Evolutionary conservation across 1,140 invertebrate genomes (phyloP), one percentile per base, ranked within the genome.

Genomic region (Meloidogyne exigua): DNA sequence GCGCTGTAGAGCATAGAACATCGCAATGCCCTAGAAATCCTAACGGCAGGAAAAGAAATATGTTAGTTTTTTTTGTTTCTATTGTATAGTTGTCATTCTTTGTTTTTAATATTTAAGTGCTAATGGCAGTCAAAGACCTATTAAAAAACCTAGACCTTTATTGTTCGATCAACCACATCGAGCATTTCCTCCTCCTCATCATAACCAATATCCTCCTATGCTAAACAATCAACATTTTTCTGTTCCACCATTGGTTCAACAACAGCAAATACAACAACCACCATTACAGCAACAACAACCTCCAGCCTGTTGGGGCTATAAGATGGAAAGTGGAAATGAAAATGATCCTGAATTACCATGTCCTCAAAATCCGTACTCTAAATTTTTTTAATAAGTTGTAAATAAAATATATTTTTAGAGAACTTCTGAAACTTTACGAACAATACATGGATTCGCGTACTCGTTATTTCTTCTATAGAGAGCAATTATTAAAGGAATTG

Each of bases 1-100:
- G 81, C 9, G 85, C 84, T 28, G 49, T 42, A 32, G 85, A 87
- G 11, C 84, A 86, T 39, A 87, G 86, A 72, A 87, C 85, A 1
- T 80, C 83, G 0, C 68, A 82, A 28, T 86, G 85, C 70, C 85
- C 83, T 15, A 25, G n/a, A 21, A 71, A 44, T 44, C 28, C 26
- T n/a, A n/a, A n/a, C 63, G 12, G 21, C 15, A 71, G 39, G 7
- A 71, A 57, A 11, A 18, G 39, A 23, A 32, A 25, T 11, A 71
- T 49, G 69, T 44, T 28, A 1, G 26, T 28, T 49, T 49, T 21
- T 42, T 36, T 62, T 10, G 12, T n/a, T 13, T 71, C 11, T 63
- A 15, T 36, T 11, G 0, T 63, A 18, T n/a, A n/a, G n/a, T 18
- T 18, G 1, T 13, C 0, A 49, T 49, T 13, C 13, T 18, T 18